These are phyloP conservation scores for Cantharis rustica DNA, from an alignment of 2,888 invertebrate genomes.

Conservation along the genomic window DNA sequence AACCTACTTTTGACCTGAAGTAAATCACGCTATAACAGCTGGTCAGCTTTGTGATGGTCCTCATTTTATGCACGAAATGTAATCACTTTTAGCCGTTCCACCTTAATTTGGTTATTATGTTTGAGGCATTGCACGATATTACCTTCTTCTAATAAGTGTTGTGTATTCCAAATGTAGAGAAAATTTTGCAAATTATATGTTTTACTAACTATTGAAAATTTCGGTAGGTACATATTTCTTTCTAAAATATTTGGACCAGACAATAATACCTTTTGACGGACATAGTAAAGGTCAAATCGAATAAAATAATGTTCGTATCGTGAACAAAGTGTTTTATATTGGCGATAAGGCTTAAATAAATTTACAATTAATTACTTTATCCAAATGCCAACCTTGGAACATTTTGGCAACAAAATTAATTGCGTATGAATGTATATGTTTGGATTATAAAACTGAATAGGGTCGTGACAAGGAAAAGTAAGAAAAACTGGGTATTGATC, in stretches of 20 bases:
- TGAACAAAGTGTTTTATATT: background rate
- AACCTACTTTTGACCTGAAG: constrained; percentile 36
- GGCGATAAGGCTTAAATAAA: background rate
- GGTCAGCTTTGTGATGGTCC: constrained; percentile 21
- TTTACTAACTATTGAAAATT: background rate
- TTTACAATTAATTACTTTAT: background rate
- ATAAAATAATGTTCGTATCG: background rate
- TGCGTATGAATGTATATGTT: background rate
- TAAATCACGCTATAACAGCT: constrained; percentile 38
- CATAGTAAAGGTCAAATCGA: background rate
- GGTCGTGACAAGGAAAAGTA: background rate
- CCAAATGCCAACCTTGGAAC: background rate
- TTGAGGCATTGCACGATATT: constrained; percentile 21
- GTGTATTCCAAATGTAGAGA: background rate
- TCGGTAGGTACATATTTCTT: background rate
- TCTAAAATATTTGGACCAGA: background rate
- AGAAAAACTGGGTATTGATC: background rate
- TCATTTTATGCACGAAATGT: constrained; percentile 2
- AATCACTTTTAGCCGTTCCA: constrained; percentile 20
- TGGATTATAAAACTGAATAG: background rate
- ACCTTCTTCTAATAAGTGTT: constrained; percentile 12
- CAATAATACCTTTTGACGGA: background rate
- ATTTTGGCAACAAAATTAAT: background rate
- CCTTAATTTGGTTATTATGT: constrained; percentile 23
- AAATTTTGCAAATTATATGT: constrained; percentile 2